Percentiles rank a stretch among this genome's conserved stretches.
phyloP scores from a whole-genome alignment of 2,888 invertebrate species.

The Plusia festucae region DNA sequence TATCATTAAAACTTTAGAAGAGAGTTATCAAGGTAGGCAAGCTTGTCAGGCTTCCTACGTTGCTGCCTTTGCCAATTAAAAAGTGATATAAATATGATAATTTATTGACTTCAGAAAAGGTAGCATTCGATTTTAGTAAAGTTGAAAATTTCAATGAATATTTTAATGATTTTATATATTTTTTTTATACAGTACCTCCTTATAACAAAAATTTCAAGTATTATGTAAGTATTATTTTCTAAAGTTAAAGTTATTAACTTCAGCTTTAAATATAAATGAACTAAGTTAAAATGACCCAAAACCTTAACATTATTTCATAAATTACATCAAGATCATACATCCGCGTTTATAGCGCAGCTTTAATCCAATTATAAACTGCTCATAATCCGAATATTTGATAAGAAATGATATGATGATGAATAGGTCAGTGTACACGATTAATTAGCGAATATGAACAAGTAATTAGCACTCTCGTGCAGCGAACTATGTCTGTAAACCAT shows the following conservation, averaged over 20 bases:
- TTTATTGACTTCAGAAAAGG: background rate
- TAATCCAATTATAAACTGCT: background rate
- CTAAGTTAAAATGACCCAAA: too few relatives aligned
- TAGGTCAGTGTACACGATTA: conserved; percentile 58
- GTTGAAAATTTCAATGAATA: too few relatives aligned
- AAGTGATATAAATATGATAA: conserved; percentile 7
- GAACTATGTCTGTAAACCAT: conserved; percentile 47
- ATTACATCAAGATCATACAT: background rate
- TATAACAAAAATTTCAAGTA: too few relatives aligned
- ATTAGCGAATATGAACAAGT: conserved; percentile 68
- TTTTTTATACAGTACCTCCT: too few relatives aligned
- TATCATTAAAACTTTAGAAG: conserved; percentile 6
- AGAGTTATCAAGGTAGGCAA: conserved; percentile 37
- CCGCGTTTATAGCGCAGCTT: background rate
- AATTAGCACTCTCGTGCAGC: conserved; percentile 63
- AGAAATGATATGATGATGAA: conserved; percentile 36
- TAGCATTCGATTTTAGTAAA: too few relatives aligned
- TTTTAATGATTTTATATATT: too few relatives aligned
- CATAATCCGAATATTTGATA: conserved; percentile 24
- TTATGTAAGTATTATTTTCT: too few relatives aligned
- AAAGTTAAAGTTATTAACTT: too few relatives aligned
- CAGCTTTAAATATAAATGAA: too few relatives aligned
- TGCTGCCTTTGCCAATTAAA: conserved; percentile 15
- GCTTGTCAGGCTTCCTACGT: conserved; percentile 13
- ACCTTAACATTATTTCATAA: background rate